Conservation (phyloP, 2,797 vertebrate species). For the Danio aesculapii region DNA sequence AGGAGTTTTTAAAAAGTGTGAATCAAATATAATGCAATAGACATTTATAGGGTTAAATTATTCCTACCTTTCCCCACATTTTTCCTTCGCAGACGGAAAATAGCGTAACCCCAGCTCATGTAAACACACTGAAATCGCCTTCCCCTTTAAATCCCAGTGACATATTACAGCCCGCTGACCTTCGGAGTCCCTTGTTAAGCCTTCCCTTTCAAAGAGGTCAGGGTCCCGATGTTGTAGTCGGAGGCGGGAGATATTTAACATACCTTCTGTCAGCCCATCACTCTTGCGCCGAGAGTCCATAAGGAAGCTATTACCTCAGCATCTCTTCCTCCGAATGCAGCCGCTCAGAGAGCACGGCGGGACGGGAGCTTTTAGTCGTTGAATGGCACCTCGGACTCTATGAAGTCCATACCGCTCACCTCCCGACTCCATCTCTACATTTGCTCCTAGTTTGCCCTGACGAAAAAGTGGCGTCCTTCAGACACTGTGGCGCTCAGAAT, state of each 20-base stretch:
- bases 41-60: not conserved
- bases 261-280: conserved; percentile 88
- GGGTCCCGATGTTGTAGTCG: conserved; percentile 80
- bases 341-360: conserved; percentile 37
- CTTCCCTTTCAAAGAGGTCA: conserved; percentile 78
- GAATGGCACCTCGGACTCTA: conserved; percentile 49
- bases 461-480: conserved; percentile 30
- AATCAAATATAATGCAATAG: not conserved
- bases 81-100: not conserved
- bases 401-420: conserved; percentile 41
- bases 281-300: conserved; percentile 81
- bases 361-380: conserved; percentile 42
- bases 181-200: conserved; percentile 79
- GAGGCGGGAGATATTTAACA: conserved; percentile 84
- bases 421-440: conserved; percentile 41
- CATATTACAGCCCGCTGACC: conserved; percentile 79
- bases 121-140: conserved; percentile 44
- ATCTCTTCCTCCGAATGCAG: conserved; percentile 70
- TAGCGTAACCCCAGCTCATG: conserved; percentile 63
- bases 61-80: conserved; percentile 20
- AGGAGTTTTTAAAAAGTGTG: not conserved
- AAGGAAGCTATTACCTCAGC: conserved; percentile 86
- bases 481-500: conserved; percentile 46
- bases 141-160: conserved; percentile 67
- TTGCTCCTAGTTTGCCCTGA: conserved; percentile 45